Percentiles rank a stretch among this genome's conserved stretches.
phyloP scores from a whole-genome alignment of 2,113 vertebrate genomes.

The Psittacus erithacus region DNA sequence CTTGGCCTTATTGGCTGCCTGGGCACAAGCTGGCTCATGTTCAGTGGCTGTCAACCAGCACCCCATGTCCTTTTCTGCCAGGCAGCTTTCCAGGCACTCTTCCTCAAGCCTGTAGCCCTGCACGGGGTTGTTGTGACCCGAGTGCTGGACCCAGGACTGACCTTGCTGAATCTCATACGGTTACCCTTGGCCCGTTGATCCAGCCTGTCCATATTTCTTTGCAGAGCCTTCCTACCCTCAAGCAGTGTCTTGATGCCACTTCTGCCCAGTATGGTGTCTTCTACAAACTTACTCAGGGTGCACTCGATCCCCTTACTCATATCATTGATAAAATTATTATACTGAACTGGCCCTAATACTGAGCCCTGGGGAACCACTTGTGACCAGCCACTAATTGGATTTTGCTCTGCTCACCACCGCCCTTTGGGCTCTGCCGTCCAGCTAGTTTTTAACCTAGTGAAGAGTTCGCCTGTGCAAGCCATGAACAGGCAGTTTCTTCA shows the following conservation, averaged over 20 bases:
- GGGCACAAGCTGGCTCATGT: neutral
- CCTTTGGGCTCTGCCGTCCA: neutral
- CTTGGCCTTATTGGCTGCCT: neutral
- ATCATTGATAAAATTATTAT: neutral
- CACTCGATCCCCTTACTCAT: neutral
- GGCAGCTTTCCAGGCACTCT: neutral
- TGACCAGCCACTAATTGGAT: neutral
- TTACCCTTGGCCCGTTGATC: neutral
- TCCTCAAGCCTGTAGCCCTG: neutral
- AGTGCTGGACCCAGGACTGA: neutral
- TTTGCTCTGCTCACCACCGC: neutral
- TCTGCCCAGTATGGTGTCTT: neutral
- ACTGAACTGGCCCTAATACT: neutral
- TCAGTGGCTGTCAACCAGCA: neutral
- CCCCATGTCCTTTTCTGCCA: neutral
- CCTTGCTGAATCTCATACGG: neutral
- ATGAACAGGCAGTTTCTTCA: neutral
- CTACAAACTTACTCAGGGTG: neutral
- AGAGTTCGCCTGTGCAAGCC: neutral
- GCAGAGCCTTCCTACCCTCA: neutral
- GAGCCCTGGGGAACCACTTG: neutral
- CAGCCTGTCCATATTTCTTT: neutral
- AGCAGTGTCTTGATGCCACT: neutral
- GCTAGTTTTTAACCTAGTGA: neutral
- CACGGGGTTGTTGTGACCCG: neutral